These are phyloP conservation scores for Balanococcus diminutus DNA, from an alignment of 2,888 invertebrate species.

Conservation along the genomic window DNA sequence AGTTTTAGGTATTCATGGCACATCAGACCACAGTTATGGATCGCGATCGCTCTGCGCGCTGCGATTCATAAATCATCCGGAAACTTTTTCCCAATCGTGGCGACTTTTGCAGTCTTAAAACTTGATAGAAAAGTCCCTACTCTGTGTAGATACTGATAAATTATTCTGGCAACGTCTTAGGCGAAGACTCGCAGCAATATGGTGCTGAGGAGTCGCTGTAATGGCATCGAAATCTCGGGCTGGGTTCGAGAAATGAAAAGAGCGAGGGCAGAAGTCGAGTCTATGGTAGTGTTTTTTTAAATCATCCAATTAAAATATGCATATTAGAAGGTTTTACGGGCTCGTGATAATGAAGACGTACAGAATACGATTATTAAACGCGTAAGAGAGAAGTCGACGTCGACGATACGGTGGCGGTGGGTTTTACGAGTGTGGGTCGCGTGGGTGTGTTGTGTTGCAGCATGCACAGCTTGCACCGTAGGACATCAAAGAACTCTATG, in stretches of 20 bases:
- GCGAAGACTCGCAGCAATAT: background rate
- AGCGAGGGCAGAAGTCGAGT: background rate
- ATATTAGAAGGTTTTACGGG: background rate
- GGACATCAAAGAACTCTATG: background rate
- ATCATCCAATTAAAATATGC: conserved; percentile 14
- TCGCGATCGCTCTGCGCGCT: background rate
- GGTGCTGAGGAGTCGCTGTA: background rate
- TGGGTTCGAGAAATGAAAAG: too few species aligned
- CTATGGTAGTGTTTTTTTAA: background rate
- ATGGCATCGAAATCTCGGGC: background rate
- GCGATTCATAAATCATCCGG: background rate
- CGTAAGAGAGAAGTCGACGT: background rate
- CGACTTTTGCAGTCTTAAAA: background rate
- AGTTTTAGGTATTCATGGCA: background rate
- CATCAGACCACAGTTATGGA: too few species aligned
- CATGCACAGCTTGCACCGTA: background rate
- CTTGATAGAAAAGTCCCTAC: background rate
- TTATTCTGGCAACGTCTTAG: background rate
- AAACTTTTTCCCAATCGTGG: background rate
- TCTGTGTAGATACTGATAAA: background rate
- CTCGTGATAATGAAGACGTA: background rate
- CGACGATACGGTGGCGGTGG: background rate
- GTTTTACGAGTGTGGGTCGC: background rate
- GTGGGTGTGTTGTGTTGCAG: background rate
- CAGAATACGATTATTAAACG: background rate